Base-by-base conservation (phyloP, 2,113 vertebrate species). In the Lota lota region DNA sequence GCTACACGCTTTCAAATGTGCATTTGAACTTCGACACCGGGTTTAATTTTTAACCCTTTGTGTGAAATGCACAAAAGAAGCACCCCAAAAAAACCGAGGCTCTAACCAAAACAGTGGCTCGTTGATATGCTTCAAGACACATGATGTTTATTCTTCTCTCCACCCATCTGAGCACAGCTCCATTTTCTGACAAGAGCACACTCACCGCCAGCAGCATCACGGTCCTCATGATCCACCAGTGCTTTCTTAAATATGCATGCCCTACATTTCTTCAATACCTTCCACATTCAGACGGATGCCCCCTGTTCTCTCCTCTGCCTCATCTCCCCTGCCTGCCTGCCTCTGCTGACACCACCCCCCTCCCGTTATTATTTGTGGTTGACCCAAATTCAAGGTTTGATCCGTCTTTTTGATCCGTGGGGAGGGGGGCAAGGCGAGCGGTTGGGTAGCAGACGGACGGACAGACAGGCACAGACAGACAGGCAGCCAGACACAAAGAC, bases 321-420 rank as follows among this genome's bases (percentile, higher is more conserved):
- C 79, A 10, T 20, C 73, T 76, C 66, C 66, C 73, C 78, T 70
- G 68, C 75, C 70, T 47, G 40, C 40, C 40, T 47, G 40, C 40
- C 12, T 10, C 40, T 47, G 28, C 40, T 47, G 40, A 47, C 40
- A 14, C 40, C 56, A 33, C 76, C 83, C 73, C 56, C 65, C 73
- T 81, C 63, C 67, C 66, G 83, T 85, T 87, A 88, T 91, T 89
- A 89, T 91, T 89, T 85, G 85, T 62, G 72, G 81, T 74, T 92
- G 91, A 92, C 91, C 92, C 86, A 91, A 79, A 92, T 93, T 91
- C 72, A 79, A 84, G 86, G 87, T 90, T 87, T 83, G 83, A 88
- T 82, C 80, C 69, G 76, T 86, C 78, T 74, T 70, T 70, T 81
- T 67, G 19, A 79, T 83, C 1, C 6, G 10, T 83, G 75, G 70